Percentiles rank a stretch among this genome's conserved stretches.
Evolutionary conservation across 2,113 vertebrate genomes (phyloP).

Genomic region (Philantomba maxwellii): DNA sequence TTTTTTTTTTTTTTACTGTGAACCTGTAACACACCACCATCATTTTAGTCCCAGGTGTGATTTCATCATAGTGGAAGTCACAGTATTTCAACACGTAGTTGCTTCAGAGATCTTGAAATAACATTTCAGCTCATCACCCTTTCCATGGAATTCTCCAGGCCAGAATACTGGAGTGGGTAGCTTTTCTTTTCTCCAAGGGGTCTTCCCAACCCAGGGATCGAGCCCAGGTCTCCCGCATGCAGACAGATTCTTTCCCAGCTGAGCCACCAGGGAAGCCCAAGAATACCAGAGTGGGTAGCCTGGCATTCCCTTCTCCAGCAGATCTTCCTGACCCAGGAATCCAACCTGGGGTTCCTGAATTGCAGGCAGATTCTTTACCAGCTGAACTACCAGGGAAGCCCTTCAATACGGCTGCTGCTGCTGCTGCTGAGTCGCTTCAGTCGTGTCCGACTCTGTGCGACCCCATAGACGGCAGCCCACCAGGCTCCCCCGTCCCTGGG

Average conservation of each 20-base stretch:
- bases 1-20: not conserved
- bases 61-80: too few species aligned
- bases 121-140: too few species aligned
- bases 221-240: not conserved
- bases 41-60: not conserved
- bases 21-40: too few species aligned
- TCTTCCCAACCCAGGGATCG: not conserved
- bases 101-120: too few species aligned
- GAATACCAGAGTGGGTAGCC: not conserved
- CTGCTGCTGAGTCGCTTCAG: fast-evolving
- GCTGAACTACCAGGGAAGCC: not conserved
- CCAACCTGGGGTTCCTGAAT: not conserved
- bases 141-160: not conserved
- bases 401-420: not conserved
- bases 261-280: not conserved
- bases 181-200: not conserved
- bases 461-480: too few species aligned
- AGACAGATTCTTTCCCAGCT: not conserved
- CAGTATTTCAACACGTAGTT: too few species aligned
- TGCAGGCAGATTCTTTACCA: not conserved
- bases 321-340: not conserved
- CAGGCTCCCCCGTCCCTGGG: too few species aligned
- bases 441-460: fast-evolving
- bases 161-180: not conserved
- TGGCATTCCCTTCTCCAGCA: not conserved